A percentile compares a stretch with the other conserved stretches of the same genome.
Evolutionary conservation across 2,797 vertebrate genomes (phyloP).

Genomic region (Acipenser ruthenus): DNA sequence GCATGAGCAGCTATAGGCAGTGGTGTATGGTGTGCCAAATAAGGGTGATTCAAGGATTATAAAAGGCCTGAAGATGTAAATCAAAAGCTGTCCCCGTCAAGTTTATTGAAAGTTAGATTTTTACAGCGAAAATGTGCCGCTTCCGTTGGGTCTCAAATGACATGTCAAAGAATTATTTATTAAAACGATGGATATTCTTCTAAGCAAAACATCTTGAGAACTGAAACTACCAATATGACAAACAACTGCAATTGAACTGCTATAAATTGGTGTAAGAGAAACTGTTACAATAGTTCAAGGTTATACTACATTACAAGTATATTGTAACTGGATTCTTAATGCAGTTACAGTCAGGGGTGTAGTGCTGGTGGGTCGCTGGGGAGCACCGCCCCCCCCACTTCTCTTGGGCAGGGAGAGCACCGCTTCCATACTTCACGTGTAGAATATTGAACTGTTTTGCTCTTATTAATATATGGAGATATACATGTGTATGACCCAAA

Average conservation of each 20-base stretch:
- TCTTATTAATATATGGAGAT: no score
- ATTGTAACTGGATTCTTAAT: no score
- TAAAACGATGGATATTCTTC: neutral
- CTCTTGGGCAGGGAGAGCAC: no score
- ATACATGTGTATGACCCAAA: no score
- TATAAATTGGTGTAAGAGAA: no score
- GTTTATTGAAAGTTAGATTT: neutral
- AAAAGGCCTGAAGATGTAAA: neutral
- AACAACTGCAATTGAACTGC: neutral
- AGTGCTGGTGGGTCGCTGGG: no score
- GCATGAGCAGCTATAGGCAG: neutral
- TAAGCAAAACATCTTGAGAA: neutral
- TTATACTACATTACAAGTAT: no score
- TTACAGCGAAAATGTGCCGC: neutral
- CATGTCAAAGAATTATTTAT: neutral
- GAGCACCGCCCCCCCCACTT: no score
- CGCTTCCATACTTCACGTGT: no score
- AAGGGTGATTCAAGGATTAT: constrained; percentile 2
- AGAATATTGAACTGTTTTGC: no score
- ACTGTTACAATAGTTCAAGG: no score
- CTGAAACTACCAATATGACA: neutral
- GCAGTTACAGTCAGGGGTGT: no score
- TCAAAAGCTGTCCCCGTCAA: neutral
- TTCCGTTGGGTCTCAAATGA: neutral
- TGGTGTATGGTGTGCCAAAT: constrained; percentile 3